These are phyloP conservation scores for Miltochrista miniata DNA, from an alignment of 2,888 invertebrate species.

Conservation along the genomic window DNA sequence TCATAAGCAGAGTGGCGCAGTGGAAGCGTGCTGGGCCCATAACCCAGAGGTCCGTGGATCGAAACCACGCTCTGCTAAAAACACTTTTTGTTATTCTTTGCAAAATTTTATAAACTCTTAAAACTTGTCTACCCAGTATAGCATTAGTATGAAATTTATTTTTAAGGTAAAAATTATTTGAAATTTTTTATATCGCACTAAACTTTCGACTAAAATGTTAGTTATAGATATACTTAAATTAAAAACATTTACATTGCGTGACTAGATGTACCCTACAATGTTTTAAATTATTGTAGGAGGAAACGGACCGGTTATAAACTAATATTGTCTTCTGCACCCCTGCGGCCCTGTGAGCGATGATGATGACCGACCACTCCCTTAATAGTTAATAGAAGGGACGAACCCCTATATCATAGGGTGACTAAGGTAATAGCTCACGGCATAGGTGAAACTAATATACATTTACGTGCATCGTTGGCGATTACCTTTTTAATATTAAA, in stretches of 20 bases:
- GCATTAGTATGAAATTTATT: no score
- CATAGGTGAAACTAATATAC: slow-evolving; percentile 51
- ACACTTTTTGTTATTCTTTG: slow-evolving; percentile 18
- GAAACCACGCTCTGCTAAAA: slow-evolving; percentile 91
- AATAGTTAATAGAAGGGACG: slow-evolving; percentile 60
- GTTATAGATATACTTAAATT: not conserved
- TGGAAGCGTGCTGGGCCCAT: slow-evolving; percentile 93
- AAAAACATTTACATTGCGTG: slow-evolving; percentile 25
- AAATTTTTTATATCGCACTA: no score
- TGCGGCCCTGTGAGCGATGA: slow-evolving; percentile 61
- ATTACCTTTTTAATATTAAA: slow-evolving; percentile 25
- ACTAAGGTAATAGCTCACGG: slow-evolving; percentile 46
- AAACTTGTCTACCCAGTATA: no score
- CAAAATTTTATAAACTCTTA: not conserved
- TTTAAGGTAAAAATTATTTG: no score
- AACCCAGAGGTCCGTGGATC: slow-evolving; percentile 96
- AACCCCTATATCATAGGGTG: slow-evolving; percentile 55
- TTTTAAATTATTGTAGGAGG: slow-evolving; percentile 48
- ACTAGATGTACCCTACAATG: slow-evolving; percentile 26
- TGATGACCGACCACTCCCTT: slow-evolving; percentile 71
- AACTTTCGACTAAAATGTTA: not conserved
- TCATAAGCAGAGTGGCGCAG: slow-evolving; percentile 90
- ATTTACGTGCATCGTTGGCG: slow-evolving; percentile 24
- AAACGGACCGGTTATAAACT: slow-evolving; percentile 50
- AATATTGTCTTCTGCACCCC: slow-evolving; percentile 58